Percentiles rank a stretch among this genome's conserved stretches.
Conservation (phyloP, 1,140 invertebrate genomes). For the Pseudobourletiella spinata region DNA sequence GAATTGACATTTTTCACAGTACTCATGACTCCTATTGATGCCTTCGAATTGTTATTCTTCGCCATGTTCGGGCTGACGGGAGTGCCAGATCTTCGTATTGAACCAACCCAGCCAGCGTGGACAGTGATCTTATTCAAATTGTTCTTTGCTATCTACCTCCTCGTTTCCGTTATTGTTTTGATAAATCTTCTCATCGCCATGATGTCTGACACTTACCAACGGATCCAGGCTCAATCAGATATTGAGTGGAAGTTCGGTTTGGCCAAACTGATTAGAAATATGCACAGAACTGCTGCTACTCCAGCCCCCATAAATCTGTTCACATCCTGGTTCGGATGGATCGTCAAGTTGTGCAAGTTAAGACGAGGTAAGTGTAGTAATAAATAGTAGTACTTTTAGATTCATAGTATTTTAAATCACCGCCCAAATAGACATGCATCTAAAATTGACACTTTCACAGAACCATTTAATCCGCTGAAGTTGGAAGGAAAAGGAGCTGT, state of each 20-base stretch:
- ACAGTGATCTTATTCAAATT: slow-evolving; percentile 42
- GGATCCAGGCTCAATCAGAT: slow-evolving; percentile 98
- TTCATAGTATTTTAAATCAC: too few species aligned
- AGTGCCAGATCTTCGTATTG: slow-evolving; percentile 50
- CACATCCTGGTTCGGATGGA: slow-evolving; percentile 81
- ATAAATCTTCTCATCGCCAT: slow-evolving; percentile 99
- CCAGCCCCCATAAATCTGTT: slow-evolving; percentile 94
- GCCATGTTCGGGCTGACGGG: slow-evolving; percentile 94
- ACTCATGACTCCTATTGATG: slow-evolving; percentile 74
- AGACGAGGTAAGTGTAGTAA: slow-evolving; percentile 44
- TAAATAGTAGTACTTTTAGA: too few species aligned
- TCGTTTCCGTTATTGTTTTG: slow-evolving; percentile 93
- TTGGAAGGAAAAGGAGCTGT: slow-evolving; percentile 22
- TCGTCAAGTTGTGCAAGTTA: slow-evolving; percentile 68
- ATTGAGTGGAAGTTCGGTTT: slow-evolving; percentile 99
- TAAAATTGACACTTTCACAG: too few species aligned
- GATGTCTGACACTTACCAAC: slow-evolving; percentile 99
- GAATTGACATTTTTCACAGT: slow-evolving; percentile 51
- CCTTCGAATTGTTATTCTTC: slow-evolving; percentile 95
- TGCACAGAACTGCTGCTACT: slow-evolving; percentile 95
- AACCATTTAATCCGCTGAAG: slow-evolving; percentile 33
- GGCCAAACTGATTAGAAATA: slow-evolving; percentile 95
- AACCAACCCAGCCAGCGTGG: slow-evolving; percentile 37
- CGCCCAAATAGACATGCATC: too few species aligned
- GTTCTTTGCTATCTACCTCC: slow-evolving; percentile 92